phyloP scores from a whole-genome alignment of 2,797 vertebrate species.

The Somateria mollissima region DNA sequence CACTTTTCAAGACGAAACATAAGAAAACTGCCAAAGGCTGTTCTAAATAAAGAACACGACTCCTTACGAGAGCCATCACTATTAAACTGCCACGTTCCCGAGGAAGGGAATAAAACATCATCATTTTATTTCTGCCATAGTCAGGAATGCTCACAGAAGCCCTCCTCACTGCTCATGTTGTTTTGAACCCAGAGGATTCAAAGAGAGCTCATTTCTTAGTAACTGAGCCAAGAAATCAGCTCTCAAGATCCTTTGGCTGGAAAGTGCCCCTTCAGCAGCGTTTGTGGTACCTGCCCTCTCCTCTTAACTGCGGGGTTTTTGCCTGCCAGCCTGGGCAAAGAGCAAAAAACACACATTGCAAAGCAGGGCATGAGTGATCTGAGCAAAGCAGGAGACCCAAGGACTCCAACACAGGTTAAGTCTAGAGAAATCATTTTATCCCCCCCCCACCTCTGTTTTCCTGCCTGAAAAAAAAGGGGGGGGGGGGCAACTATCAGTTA shows the following conservation, averaged over 20 bases:
- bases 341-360: background rate
- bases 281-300: background rate
- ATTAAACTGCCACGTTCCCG: background rate
- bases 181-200: background rate
- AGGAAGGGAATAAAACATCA: background rate
- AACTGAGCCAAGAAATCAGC: background rate
- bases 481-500: background rate
- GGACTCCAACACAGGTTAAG: background rate
- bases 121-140: background rate
- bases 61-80: background rate
- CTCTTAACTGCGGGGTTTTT: background rate
- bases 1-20: background rate
- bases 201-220: background rate
- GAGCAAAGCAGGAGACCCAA: background rate
- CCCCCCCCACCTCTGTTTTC: background rate
- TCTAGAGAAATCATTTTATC: background rate
- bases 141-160: background rate
- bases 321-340: background rate
- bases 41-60: background rate
- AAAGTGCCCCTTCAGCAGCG: background rate
- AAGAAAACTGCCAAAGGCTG: slow-evolving; percentile 3
- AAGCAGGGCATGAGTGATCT: background rate
- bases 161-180: background rate
- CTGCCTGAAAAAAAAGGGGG: background rate
- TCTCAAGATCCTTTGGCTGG: background rate